A percentile compares a stretch with the other conserved stretches of the same genome.
phyloP scores from a whole-genome alignment of 1,140 invertebrate genomes.

The Temnothorax curvispinosus region DNA sequence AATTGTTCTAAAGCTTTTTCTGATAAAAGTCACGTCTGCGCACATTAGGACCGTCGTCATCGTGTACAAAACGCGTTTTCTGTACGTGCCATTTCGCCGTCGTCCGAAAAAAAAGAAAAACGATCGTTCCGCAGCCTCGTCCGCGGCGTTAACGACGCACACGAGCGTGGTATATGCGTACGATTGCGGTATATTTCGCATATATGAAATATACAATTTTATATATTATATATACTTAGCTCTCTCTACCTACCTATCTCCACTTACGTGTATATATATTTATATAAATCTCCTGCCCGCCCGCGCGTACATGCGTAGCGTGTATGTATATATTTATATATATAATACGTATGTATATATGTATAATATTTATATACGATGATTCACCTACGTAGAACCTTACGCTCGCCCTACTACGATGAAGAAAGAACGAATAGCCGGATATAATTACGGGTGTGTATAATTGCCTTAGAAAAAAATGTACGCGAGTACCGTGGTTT shows the following conservation, averaged over 20 bases:
- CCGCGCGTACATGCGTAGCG: constrained; percentile 34
- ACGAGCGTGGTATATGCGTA: neutral
- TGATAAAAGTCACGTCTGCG: constrained; percentile 19
- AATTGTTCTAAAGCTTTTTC: constrained; percentile 14
- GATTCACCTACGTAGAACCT: constrained; percentile 53
- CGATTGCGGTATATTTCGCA: constrained; percentile 44
- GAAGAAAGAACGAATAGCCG: constrained; percentile 47
- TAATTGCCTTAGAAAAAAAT: constrained; percentile 49
- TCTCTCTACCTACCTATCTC: constrained; percentile 60
- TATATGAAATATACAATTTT: constrained; percentile 36
- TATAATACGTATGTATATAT: constrained; percentile 45
- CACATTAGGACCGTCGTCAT: constrained; percentile 36
- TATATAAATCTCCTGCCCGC: constrained; percentile 56
- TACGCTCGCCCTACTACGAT: constrained; percentile 46
- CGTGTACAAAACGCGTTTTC: constrained; percentile 37
- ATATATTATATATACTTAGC: neutral
- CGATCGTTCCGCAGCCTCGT: neutral
- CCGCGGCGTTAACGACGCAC: neutral
- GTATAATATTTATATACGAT: constrained; percentile 61
- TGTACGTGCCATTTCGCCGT: neutral
- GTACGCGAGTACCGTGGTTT: constrained; percentile 36
- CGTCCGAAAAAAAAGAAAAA: neutral
- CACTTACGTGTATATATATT: constrained; percentile 62
- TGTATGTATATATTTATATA: constrained; percentile 62
- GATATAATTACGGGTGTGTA: constrained; percentile 40